A percentile compares a stretch with the other conserved stretches of the same genome.
Conservation (phyloP, 2,888 invertebrate species). For the Mechanitis mazaeus region DNA sequence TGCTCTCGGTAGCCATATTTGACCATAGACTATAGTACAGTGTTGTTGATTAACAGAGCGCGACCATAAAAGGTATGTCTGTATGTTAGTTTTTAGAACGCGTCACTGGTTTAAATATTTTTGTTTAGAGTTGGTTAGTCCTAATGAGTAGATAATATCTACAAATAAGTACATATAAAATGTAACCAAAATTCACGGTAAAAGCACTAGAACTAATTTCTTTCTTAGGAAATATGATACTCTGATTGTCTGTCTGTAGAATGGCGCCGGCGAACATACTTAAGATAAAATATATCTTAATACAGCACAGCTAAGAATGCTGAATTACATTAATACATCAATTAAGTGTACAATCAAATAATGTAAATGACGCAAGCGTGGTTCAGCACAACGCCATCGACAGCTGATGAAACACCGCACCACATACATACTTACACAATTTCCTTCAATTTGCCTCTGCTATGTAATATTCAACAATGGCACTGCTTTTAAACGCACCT, state of each 20-base stretch:
- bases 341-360: background rate
- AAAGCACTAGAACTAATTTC: too few relatives aligned
- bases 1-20: slow-evolving; percentile 35
- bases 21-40: slow-evolving; percentile 39
- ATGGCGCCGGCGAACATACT: too few relatives aligned
- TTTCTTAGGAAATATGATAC: too few relatives aligned
- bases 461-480: slow-evolving; percentile 58
- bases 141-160: background rate
- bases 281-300: background rate
- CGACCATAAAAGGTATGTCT: slow-evolving; percentile 36
- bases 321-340: background rate
- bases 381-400: slow-evolving; percentile 5
- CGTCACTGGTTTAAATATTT: slow-evolving; percentile 16
- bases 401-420: slow-evolving; percentile 24
- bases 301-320: background rate
- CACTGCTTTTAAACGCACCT: slow-evolving; percentile 43
- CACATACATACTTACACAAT: slow-evolving; percentile 25
- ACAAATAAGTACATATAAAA: too few relatives aligned
- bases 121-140: too few relatives aligned
- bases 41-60: slow-evolving; percentile 40
- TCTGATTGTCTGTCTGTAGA: too few relatives aligned
- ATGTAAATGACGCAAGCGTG: background rate
- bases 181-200: too few relatives aligned
- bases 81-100: slow-evolving; percentile 16
- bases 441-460: slow-evolving; percentile 35